Base-by-base conservation (phyloP, 1,140 invertebrate genomes). In the Drosophila ohnishii region DNA sequence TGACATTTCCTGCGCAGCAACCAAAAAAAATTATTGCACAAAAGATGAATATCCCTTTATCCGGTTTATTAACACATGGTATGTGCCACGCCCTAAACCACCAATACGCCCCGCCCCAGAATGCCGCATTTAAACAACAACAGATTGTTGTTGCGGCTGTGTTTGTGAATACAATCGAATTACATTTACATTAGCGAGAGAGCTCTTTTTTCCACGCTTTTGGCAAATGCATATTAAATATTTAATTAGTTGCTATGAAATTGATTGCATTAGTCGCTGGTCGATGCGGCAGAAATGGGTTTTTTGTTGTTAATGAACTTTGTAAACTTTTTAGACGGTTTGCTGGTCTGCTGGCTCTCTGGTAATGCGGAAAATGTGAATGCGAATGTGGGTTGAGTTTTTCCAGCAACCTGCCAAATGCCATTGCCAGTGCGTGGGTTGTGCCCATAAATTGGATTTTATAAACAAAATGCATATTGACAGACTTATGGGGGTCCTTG, bases 181-280 rank as follows among this genome's bases (percentile, higher is more conserved):
- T 75, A 75, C 53, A 75, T 75, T 75, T 65, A 75, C 72, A 75
- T 75, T 75, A 75, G 71, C 60, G 70, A 45, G 10, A 45, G 22
- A n/a, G 30, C 44, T 44, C 63, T 55, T 63, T 51, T 42, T 40
- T 45, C 25, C 19, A 32, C 45, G 10, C 37, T 25, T 58, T 75
- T 75, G 37, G 39, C 45, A 22, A 75, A 77, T 76, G 25, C 44
- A 77, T 77, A 77, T 77, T 77, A 77, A 77, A 70, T 61, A 61
- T 77, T 77, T 77, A 77, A 77, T 77, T 77, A 77, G 74, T 77
- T 70, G 14, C 37, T 34, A 28, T 55, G 55, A 77, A 77, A 77
- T 77, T 77, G 74, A 77, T 77, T 69, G 74, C 44, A 77, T 77
- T 77, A 77, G 74, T 37, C 40, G 22, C 30, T 55, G 40, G 28